A percentile compares a stretch with the other conserved stretches of the same genome.
These are phyloP conservation scores for Spodoptera litura DNA, from an alignment of 1,140 invertebrate genomes.

Conservation along the genomic window DNA sequence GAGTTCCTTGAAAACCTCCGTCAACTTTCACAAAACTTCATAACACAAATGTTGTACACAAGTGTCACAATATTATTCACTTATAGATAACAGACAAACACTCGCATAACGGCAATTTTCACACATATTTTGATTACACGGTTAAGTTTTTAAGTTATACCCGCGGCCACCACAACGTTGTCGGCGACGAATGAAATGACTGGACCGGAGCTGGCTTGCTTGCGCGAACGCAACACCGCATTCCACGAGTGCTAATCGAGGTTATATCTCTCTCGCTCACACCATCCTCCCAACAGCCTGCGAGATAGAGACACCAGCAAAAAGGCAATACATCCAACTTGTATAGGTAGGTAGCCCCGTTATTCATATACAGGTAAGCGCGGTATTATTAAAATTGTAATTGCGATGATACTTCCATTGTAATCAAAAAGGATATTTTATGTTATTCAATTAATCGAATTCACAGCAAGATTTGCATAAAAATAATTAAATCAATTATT, in stretches of 20 bases:
- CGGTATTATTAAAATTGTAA: constrained; percentile 49
- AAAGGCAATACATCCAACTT: constrained; percentile 41
- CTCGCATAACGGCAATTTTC: constrained; percentile 71
- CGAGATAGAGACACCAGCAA: constrained; percentile 53
- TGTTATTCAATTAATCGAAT: background rate
- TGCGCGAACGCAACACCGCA: constrained; percentile 80
- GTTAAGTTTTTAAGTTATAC: constrained; percentile 51
- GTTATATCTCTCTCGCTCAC: constrained; percentile 65
- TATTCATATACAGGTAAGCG: constrained; percentile 79
- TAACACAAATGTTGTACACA: constrained; percentile 78
- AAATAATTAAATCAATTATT: background rate
- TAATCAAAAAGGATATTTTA: background rate
- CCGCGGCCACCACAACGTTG: constrained; percentile 62
- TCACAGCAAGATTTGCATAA: background rate
- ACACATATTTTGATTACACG: constrained; percentile 79
- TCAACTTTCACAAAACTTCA: constrained; percentile 80
- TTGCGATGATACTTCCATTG: constrained; percentile 42
- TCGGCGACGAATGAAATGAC: constrained; percentile 77
- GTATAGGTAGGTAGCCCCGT: constrained; percentile 81
- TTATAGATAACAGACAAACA: constrained; percentile 73
- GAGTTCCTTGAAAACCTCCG: constrained; percentile 73
- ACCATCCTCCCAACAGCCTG: constrained; percentile 16
- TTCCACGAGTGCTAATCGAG: constrained; percentile 77
- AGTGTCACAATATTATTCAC: constrained; percentile 75
- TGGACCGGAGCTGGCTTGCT: constrained; percentile 67